Conservation (phyloP, 2,113 vertebrate species). For the Oceanites oceanicus region DNA sequence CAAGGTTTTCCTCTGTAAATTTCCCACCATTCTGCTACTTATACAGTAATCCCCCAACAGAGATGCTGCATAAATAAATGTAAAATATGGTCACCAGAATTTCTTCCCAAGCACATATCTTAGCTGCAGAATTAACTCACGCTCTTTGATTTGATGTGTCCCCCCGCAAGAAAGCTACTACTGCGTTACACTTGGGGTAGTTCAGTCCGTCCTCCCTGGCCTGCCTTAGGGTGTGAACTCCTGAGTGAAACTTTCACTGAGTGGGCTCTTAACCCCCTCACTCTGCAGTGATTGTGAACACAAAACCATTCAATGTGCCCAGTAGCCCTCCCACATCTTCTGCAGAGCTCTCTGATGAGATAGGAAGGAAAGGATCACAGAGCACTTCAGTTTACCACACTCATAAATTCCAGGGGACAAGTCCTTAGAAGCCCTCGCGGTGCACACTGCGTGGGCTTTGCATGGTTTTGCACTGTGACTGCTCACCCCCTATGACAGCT, state of each 20-base stretch:
- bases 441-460: background rate
- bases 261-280: background rate
- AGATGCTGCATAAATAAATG: background rate
- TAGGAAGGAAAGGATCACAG: background rate
- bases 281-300: background rate
- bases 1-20: background rate
- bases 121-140: background rate
- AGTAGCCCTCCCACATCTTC: background rate
- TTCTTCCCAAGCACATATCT: background rate
- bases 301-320: accelerated
- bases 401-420: constrained; percentile 35
- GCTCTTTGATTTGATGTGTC: background rate
- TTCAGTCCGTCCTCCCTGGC: background rate
- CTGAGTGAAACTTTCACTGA: background rate
- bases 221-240: background rate
- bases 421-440: background rate
- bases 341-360: background rate
- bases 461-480: background rate
- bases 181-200: background rate
- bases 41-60: background rate
- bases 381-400: background rate
- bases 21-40: background rate
- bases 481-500: background rate
- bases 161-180: background rate
- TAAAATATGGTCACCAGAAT: background rate